Evolutionary conservation across 2,113 vertebrate genomes (phyloP).

Genomic region (Elanus axillaris): DNA sequence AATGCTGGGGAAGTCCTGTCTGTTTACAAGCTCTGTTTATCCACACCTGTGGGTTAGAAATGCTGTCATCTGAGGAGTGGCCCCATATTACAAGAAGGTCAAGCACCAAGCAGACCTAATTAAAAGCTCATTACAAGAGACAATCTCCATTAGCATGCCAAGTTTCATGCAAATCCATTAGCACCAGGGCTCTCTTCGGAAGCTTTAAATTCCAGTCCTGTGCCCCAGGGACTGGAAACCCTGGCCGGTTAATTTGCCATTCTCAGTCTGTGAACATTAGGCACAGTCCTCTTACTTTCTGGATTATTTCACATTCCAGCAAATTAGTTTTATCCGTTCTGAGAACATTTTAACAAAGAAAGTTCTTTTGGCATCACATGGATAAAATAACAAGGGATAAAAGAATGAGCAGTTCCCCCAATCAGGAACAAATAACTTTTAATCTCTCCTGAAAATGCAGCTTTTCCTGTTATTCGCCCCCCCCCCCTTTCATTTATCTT

Average conservation of each 20-base stretch:
- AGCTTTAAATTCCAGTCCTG: slow-evolving; percentile 65
- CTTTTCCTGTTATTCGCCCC: slow-evolving; percentile 59
- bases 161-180: slow-evolving; percentile 74
- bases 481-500: slow-evolving; percentile 60
- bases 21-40: slow-evolving; percentile 2
- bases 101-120: slow-evolving; percentile 75
- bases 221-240: slow-evolving; percentile 67
- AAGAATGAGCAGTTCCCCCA: slow-evolving; percentile 60
- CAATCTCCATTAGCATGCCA: slow-evolving; percentile 71
- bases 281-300: slow-evolving; percentile 72
- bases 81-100: slow-evolving; percentile 69
- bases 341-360: slow-evolving; percentile 76
- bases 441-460: slow-evolving; percentile 66
- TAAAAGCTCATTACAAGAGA: slow-evolving; percentile 79
- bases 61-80: slow-evolving; percentile 34
- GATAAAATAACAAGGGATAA: slow-evolving; percentile 73
- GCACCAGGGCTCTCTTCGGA: slow-evolving; percentile 54
- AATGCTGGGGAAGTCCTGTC: background rate
- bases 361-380: slow-evolving; percentile 69
- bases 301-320: slow-evolving; percentile 77
- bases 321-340: slow-evolving; percentile 78
- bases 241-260: slow-evolving; percentile 61
- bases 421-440: slow-evolving; percentile 74
- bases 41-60: slow-evolving; percentile 37
- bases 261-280: slow-evolving; percentile 66